Evolutionary conservation across 2,888 invertebrate species (phyloP).

Genomic region (Merodon equestris): DNA sequence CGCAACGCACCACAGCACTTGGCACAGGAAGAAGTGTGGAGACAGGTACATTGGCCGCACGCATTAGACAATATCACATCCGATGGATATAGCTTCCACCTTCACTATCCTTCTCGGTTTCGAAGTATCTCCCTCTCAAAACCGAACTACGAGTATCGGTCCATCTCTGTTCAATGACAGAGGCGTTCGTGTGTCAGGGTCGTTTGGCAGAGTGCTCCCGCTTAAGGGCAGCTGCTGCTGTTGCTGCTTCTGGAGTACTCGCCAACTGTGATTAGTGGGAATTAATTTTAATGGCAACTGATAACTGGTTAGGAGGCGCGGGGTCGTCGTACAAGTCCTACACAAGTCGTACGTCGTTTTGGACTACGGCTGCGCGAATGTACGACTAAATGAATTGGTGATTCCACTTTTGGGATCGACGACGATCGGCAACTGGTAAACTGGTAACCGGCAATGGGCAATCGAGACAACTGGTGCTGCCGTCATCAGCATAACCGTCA

Average conservation of each 20-base stretch:
- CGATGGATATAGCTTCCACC: slow-evolving; percentile 34
- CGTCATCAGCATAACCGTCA: slow-evolving; percentile 35
- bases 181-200: slow-evolving; percentile 5
- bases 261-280: slow-evolving; percentile 63
- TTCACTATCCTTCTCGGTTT: neutral
- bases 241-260: slow-evolving; percentile 1
- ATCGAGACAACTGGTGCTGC: slow-evolving; percentile 40
- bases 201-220: slow-evolving; percentile 14
- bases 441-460: slow-evolving; percentile 35
- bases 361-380: neutral
- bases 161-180: no score
- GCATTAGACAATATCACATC: slow-evolving; percentile 66
- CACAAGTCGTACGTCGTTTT: no score
- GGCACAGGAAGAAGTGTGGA: slow-evolving; percentile 37
- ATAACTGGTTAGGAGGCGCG: slow-evolving; percentile 65
- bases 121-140: no score
- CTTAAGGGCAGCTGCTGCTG: slow-evolving; percentile 17
- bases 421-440: slow-evolving; percentile 6
- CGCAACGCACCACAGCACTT: slow-evolving; percentile 12
- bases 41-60: slow-evolving; percentile 62
- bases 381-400: slow-evolving; percentile 62
- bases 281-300: slow-evolving; percentile 67
- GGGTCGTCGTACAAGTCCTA: slow-evolving; percentile 5
- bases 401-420: slow-evolving; percentile 56
- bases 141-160: no score